Base-by-base conservation (phyloP, 2,888 invertebrate genomes). In the Ferdinandea cuprea region DNA sequence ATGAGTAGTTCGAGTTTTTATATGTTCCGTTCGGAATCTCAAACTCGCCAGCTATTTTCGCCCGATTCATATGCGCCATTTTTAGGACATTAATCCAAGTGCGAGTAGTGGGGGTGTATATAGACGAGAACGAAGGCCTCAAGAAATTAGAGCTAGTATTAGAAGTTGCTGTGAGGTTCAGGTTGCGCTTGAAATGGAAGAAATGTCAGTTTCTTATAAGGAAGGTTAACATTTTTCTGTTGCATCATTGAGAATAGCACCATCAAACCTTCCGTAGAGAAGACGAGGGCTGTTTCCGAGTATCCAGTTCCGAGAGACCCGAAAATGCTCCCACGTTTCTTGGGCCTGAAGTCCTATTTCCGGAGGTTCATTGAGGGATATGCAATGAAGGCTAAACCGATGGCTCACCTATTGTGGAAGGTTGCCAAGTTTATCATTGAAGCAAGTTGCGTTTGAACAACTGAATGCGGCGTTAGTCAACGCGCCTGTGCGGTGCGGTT, bases 1-100 rank as follows among this genome's bases (percentile, higher is more conserved):
- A 84, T 58, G 85, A 86, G 6, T 86, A 86, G 30, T 86, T 72
- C 35, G 86, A 86, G 48, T 86, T 83, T 50, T 42, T 56, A n/a
- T 56, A 37, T 15, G 65, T 65, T 0, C 56, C 56, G 4, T 65
- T 74, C 25, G 74, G 65, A 48, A 74, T 65, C 6, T 58, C 13
- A 5, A 58, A 74, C 15, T 42, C 73, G 1, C 56, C 54, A 61
- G 46, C 52, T n/a, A 42, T 28, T 0, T 40, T 66, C 9, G 4
- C 35, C 2, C 13, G 52, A 28, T 66, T 30, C 19, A 66, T 71
- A 7, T 37, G n/a, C 7, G 63, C 46, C 2, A 56, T 63, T 21
- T 63, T 56, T 8, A 40, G 52, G 35, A 40, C 28, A 11, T 25
- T 78, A 17, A 72, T 78, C 42, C 28, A 78, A 11, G 44, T 44